These are phyloP conservation scores for Eristalinus aeneus DNA, from an alignment of 2,888 invertebrate species.

Conservation along the genomic window DNA sequence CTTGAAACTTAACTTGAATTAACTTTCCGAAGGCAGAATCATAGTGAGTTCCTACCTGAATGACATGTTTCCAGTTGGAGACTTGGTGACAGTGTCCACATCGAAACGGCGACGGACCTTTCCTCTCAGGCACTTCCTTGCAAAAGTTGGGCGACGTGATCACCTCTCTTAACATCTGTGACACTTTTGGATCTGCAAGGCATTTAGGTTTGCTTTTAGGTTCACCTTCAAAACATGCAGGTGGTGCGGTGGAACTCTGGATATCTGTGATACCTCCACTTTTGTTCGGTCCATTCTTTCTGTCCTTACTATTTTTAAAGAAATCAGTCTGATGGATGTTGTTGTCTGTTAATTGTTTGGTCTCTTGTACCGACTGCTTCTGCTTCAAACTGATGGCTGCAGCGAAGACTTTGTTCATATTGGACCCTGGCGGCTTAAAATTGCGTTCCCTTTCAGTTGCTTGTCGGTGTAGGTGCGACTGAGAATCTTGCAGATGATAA, in stretches of 20 bases:
- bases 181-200: neutral
- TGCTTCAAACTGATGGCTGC: neutral
- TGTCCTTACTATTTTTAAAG: too few relatives aligned
- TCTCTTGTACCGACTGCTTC: neutral
- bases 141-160: conserved; percentile 27
- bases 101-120: conserved; percentile 83
- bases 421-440: conserved; percentile 73
- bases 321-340: too few relatives aligned
- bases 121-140: conserved; percentile 56
- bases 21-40: too few relatives aligned
- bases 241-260: too few relatives aligned
- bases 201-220: neutral
- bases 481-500: conserved; percentile 81
- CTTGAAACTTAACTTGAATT: too few relatives aligned
- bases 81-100: conserved; percentile 91
- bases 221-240: too few relatives aligned
- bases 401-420: conserved; percentile 77
- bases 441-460: neutral
- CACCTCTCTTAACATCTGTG: conserved; percentile 35
- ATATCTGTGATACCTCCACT: neutral
- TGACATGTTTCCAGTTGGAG: conserved; percentile 92
- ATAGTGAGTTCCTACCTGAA: conserved; percentile 84
- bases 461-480: neutral
- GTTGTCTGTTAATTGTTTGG: neutral
- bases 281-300: neutral